Conservation (phyloP, 2,888 invertebrate species). For the Agrochola litura region DNA sequence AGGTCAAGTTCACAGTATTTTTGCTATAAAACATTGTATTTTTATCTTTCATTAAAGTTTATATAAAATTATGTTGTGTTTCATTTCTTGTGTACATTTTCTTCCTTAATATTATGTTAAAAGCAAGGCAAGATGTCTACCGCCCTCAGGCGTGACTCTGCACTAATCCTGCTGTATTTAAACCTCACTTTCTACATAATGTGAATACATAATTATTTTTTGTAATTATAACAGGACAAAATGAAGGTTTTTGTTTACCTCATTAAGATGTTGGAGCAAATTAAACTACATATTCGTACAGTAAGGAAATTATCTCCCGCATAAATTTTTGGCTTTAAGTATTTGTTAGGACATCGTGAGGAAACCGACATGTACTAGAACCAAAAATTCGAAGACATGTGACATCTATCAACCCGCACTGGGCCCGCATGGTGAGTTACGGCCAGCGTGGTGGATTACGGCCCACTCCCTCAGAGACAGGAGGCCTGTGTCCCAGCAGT, state of each 20-base stretch:
- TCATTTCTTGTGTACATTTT: conserved; percentile 33
- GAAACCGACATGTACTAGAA: no score
- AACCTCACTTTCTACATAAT: conserved; percentile 54
- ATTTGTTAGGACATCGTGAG: not conserved
- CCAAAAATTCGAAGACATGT: no score
- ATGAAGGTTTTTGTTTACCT: conserved; percentile 43
- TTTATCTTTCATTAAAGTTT: conserved; percentile 59
- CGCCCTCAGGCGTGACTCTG: conserved; percentile 67
- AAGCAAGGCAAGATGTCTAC: conserved; percentile 45
- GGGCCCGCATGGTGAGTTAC: no score
- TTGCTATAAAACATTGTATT: conserved; percentile 44
- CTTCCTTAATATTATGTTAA: conserved; percentile 52
- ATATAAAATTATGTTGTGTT: conserved; percentile 39
- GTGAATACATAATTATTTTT: conserved; percentile 53
- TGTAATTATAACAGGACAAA: conserved; percentile 15
- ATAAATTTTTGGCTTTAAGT: not conserved
- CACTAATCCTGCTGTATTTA: conserved; percentile 66
- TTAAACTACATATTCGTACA: not conserved
- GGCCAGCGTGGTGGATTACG: no score
- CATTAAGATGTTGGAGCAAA: conserved; percentile 6
- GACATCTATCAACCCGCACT: no score
- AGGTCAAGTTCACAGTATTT: not conserved
- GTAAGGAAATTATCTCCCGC: not conserved
- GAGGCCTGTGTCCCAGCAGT: no score
- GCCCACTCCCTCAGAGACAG: no score